Base-by-base conservation (phyloP, 2,797 vertebrate genomes). In the Epinephelus coioides region DNA sequence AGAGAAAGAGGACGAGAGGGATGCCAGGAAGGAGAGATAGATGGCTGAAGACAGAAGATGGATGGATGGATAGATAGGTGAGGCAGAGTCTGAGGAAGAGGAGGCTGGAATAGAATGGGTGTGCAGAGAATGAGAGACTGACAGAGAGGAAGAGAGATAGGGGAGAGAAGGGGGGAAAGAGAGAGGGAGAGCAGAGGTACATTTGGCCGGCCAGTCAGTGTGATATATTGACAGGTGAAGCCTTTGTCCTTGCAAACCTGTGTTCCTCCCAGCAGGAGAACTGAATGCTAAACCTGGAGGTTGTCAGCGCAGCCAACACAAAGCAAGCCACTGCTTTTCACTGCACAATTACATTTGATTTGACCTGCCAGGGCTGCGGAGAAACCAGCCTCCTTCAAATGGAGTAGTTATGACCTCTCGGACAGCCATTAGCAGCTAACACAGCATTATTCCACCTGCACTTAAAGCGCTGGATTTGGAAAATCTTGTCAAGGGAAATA, bases 221-320 rank as follows among this genome's bases (percentile, higher is more conserved):
- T 96, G 95, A 96, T 96, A 95, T 95, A 96, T 95, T 96, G 96
- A 96, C 96, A 96, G 95, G 95, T 96, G 94, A 95, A 95, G 95
- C 91, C 94, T 94, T 95, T 96, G 96, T 95, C 96, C 95, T 96
- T 96, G 95, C 92, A 92, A 94, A 93, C 80, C 90, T 89, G 88
- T 93, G 95, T 94, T 95, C 93, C 93, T 95, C 95, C 89, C 95
- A 95, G 95, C 95, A 95, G 95, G 95, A 94, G 94, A 91, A 94
- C 82, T 89, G 93, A 95, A 95, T 93, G 94, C 91, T 94, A 94
- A 95, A 95, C 88, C 94, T 85, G 92, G 90, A 92, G 92, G 88
- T 93, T 95, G 95, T 95, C 95, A 96, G 94, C 90, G 82, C 77
- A 66, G 92, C 88, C 89, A 91, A 91, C 85, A 89, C 94, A 92